Base-by-base conservation (phyloP, 2,113 vertebrate species). In the Scolopax mira region DNA sequence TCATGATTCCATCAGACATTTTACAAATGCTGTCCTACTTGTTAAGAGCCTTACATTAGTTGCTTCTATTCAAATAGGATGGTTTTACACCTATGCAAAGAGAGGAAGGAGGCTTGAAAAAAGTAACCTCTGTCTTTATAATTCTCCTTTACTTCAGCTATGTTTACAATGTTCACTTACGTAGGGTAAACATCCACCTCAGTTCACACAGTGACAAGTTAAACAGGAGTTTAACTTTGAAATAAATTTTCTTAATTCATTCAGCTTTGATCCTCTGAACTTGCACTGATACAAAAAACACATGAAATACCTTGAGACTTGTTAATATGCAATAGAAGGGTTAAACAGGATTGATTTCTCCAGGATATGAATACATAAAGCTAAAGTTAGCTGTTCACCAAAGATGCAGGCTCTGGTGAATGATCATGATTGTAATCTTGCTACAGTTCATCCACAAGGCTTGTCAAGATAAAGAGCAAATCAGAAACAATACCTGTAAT, bases 401-500 rank as follows among this genome's bases (percentile, higher is more conserved):
- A 93, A 81, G 51, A 81, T 37, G 91, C 78, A 95, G 58, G 60
- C 33, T 82, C 54, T 92, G 69, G 72, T 21, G 11, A 89, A 84
- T 80, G 65, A 65, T 83, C 16, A 7, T 65, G 83, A 91, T 86
- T 86, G 54, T 91, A 94, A 86, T 97, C 86, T 95, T 92, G 22
- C 74, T 86, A 86, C 39, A 70, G 89, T 80, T 92, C 75, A 70
- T 80, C 64, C 88, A 83, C 70, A 74, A 87, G 61, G 28, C 25
- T 75, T 57, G 69, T 85, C 85, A 93, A 93, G 88, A 84, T 90
- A 92, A 96, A 96, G 48, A 91, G 33, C 57, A 94, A 94, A 81
- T 89, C 66, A 93, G 94, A 96, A 91, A 88, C 78, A 89, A 69
- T 85, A 89, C n/a, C 39, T 0, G 0, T 57, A 90, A 93, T 89